Conservation (phyloP, 2,888 invertebrate species). For the Troglohyphantes excavatus region DNA sequence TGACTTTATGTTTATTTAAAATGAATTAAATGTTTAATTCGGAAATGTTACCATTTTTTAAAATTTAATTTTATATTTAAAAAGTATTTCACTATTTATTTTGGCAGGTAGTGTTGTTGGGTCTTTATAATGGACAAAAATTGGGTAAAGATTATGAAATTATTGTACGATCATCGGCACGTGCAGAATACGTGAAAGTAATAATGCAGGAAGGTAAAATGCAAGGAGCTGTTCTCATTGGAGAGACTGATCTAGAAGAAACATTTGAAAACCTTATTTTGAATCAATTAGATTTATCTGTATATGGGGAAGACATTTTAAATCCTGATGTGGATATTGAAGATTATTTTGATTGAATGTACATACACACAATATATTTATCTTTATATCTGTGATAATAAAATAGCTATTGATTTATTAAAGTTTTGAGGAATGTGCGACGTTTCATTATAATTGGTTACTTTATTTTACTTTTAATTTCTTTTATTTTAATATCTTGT, state of each 20-base stretch:
- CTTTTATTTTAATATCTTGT: too few relatives aligned
- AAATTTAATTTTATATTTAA: too few relatives aligned
- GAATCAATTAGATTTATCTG: constrained; percentile 93
- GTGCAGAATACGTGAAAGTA: constrained; percentile 89
- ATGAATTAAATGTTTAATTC: too few relatives aligned
- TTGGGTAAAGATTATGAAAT: constrained; percentile 91
- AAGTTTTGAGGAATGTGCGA: too few relatives aligned
- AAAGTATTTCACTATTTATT: too few relatives aligned
- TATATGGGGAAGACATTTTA: constrained; percentile 94
- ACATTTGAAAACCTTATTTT: constrained; percentile 98
- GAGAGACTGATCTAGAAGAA: constrained; percentile 98
- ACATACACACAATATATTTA: not conserved
- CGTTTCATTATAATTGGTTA: too few relatives aligned
- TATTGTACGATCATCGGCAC: constrained; percentile 91
- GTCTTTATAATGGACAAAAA: constrained; percentile 96
- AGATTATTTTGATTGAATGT: constrained; percentile 96
- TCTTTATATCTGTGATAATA: not conserved
- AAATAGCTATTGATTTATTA: not conserved
- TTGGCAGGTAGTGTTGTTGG: constrained; percentile 89
- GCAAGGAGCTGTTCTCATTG: constrained; percentile 96
- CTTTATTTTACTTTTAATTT: too few relatives aligned
- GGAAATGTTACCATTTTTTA: too few relatives aligned
- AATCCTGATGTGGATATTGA: constrained; percentile 98
- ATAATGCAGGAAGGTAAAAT: constrained; percentile 91
- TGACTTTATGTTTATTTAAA: too few relatives aligned